Base-by-base conservation (phyloP, 2,113 vertebrate species). In the Rallus limicola region DNA sequence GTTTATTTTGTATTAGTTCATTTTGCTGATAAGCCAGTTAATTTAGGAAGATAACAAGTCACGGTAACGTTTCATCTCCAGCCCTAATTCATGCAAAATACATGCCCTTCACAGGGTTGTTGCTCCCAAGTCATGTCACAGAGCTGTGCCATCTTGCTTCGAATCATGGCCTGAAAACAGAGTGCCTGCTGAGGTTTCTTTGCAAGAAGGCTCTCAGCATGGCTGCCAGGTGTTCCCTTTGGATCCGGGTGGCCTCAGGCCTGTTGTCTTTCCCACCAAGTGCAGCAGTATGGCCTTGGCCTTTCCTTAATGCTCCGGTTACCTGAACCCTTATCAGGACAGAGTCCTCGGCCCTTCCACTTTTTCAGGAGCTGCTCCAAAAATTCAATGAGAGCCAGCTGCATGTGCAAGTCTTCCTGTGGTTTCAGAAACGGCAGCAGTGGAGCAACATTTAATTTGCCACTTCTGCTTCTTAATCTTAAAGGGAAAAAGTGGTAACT, bases 401-500 rank as follows among this genome's bases (percentile, higher is more conserved):
- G 18, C 3, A 0, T 72, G 70, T 75, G 81, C 74, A 90, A 88
- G 25, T 64, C 80, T 95, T 96, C 92, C 80, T 90, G 88, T 88
- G 84, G 92, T 88, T 94, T 93, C 72, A 88, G 87, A 82, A 92
- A 81, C 1, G 2, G 58, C 60, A 77, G 74, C 76, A 65, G 62
- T 83, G 60, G 46, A 76, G 59, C 62, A 96, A 90, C 68, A 52
- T 86, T 91, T 87, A 91, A 91, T 86, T 94, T 91, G 29, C 65
- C 78, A 55, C 34, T 95, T 90, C 62, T 81, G 3, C 60, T 82
- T 77, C 82, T 78, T 78, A 70, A 90, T 62, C 82, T 95, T n/a
- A 3, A 58, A 83, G 80, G 79, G 15, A 84, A 81, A 79, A 86
- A 29, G 62, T 42, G 82, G 68, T 60, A 77, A 56, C 85, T 55